These are phyloP conservation scores for Tachycineta bicolor DNA, from an alignment of 2,113 vertebrate genomes.

Conservation along the genomic window DNA sequence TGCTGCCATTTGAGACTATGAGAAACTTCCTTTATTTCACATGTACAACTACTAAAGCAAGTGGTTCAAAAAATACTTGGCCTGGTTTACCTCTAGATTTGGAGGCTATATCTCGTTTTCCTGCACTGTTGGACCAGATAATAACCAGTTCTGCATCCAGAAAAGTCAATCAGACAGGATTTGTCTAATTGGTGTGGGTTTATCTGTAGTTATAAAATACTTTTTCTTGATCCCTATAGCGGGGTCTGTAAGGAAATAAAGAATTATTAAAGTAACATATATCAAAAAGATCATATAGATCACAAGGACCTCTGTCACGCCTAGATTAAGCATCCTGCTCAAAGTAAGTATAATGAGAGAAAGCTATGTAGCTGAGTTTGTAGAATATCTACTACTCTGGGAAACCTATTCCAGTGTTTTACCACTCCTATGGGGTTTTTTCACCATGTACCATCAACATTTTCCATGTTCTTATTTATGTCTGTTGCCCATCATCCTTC, in stretches of 20 bases:
- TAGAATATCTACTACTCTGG: background rate
- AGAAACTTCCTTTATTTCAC: background rate
- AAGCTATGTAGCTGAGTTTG: rapidly evolving
- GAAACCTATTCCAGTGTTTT: background rate
- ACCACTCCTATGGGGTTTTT: rapidly evolving
- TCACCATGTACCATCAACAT: background rate
- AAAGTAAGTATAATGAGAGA: background rate
- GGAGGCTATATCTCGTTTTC: background rate
- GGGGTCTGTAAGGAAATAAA: background rate
- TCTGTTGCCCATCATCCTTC: background rate
- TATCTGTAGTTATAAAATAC: background rate
- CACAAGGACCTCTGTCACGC: background rate
- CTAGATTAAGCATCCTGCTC: background rate
- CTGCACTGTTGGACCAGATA: background rate
- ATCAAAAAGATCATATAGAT: background rate
- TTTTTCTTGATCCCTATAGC: background rate
- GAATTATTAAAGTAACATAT: background rate
- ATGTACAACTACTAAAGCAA: background rate
- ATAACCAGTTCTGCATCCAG: background rate
- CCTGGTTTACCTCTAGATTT: background rate
- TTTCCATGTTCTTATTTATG: background rate
- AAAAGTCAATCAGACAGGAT: background rate
- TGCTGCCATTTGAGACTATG: background rate
- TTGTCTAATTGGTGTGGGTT: background rate
- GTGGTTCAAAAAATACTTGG: background rate